Percentiles rank a stretch among this genome's conserved stretches.
Conservation (phyloP, 2,113 vertebrate species). For the Rousettus leschenaultii region DNA sequence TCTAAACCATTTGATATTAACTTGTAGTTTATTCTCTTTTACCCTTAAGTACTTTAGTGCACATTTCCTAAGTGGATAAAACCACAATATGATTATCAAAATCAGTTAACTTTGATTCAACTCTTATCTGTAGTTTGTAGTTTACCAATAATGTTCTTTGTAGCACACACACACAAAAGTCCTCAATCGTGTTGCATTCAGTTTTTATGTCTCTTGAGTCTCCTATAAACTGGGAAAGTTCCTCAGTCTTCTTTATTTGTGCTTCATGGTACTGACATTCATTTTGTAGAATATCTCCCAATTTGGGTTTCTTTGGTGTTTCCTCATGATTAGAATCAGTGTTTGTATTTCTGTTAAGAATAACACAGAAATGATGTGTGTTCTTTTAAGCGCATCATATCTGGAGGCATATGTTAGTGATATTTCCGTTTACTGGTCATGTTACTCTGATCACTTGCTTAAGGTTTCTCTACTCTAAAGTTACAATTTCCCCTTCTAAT, state of each 20-base stretch:
- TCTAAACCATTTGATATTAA: neutral
- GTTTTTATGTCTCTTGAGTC: neutral
- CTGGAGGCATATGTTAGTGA: neutral
- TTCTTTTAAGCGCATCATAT: neutral
- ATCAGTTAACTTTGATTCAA: neutral
- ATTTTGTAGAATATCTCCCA: neutral
- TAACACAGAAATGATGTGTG: neutral
- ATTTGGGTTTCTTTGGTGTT: neutral
- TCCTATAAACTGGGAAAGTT: neutral
- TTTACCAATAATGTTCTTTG: neutral
- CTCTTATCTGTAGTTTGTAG: neutral
- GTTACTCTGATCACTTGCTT: neutral
- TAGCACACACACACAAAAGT: neutral
- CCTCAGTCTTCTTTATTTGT: neutral
- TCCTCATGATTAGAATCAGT: neutral
- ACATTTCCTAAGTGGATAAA: neutral
- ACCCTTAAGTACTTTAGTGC: neutral
- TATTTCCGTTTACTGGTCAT: neutral
- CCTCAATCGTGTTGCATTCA: neutral
- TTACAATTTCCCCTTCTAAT: neutral
- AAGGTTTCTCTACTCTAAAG: neutral
- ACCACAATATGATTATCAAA: neutral
- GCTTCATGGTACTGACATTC: neutral
- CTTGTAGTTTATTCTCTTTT: neutral
- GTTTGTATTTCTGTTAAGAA: conserved; percentile 17